Evolutionary conservation across 2,113 vertebrate species (phyloP).

Genomic region (Thalassoma bifasciatum): DNA sequence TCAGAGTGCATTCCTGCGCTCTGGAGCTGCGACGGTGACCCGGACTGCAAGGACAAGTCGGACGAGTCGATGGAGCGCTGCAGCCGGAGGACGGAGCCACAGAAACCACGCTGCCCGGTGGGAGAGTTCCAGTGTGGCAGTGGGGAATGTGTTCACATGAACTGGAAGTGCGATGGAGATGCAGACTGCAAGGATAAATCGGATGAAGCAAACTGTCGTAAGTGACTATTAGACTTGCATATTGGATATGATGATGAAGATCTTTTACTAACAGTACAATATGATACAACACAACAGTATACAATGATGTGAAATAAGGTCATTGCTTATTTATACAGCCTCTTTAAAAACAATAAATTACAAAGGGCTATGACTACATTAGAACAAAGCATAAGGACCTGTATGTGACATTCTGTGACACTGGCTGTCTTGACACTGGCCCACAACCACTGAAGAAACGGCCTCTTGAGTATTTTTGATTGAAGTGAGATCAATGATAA

Average conservation of each 20-base stretch:
- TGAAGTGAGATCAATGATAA: slow-evolving; percentile 60
- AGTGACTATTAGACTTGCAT: slow-evolving; percentile 69
- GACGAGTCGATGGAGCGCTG: slow-evolving; percentile 91
- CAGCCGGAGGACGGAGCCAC: slow-evolving; percentile 82
- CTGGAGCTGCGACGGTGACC: slow-evolving; percentile 95
- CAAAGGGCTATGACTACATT: too few relatives aligned
- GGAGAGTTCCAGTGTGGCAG: slow-evolving; percentile 92
- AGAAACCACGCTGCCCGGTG: slow-evolving; percentile 83
- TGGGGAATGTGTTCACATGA: slow-evolving; percentile 93
- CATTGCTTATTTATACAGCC: too few relatives aligned
- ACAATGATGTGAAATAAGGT: too few relatives aligned
- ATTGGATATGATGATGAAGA: background rate
- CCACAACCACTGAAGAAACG: too few relatives aligned
- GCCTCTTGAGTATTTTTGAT: slow-evolving; percentile 15
- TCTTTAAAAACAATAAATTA: too few relatives aligned
- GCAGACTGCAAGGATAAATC: slow-evolving; percentile 98
- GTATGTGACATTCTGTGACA: background rate
- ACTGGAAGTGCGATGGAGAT: slow-evolving; percentile 97
- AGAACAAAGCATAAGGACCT: background rate
- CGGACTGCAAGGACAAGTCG: slow-evolving; percentile 92
- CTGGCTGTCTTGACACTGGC: too few relatives aligned
- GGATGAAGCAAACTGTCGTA: slow-evolving; percentile 94
- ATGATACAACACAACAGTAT: too few relatives aligned
- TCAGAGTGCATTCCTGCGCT: slow-evolving; percentile 90
- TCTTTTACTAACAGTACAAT: too few relatives aligned